Percentiles rank a stretch among this genome's conserved stretches.
Evolutionary conservation across 2,888 invertebrate genomes (phyloP).

Genomic region (Lochmaea capreae): DNA sequence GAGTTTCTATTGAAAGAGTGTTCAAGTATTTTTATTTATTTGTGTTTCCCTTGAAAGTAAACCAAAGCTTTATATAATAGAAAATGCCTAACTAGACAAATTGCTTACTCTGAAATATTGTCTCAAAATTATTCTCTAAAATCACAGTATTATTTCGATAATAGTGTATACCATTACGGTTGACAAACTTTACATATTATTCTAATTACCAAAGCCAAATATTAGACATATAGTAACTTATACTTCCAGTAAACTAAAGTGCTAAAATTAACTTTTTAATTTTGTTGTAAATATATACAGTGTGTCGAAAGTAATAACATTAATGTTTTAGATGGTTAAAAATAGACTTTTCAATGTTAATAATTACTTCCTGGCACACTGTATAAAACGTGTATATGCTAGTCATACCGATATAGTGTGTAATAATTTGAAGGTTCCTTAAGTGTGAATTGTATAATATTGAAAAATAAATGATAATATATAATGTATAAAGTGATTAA

Average conservation of each 20-base stretch:
- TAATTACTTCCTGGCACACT: background rate
- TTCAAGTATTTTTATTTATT: too few species aligned
- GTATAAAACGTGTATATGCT: slow-evolving; percentile 12
- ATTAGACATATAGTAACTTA: slow-evolving; percentile 2
- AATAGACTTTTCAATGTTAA: background rate
- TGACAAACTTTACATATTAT: background rate
- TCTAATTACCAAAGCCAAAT: background rate
- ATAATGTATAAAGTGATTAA: slow-evolving; percentile 37
- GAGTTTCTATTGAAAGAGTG: too few species aligned
- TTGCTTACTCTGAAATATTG: too few species aligned
- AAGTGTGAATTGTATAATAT: slow-evolving; percentile 40
- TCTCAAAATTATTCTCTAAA: too few species aligned
- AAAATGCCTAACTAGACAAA: too few species aligned
- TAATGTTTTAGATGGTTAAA: too few species aligned
- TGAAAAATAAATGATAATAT: slow-evolving; percentile 21
- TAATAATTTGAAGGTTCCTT: slow-evolving; percentile 30
- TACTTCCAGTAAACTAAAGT: slow-evolving; percentile 17
- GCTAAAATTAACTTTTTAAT: background rate
- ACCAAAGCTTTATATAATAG: too few species aligned
- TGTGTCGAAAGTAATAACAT: slow-evolving; percentile 1
- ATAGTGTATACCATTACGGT: too few species aligned
- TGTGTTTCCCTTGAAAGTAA: too few species aligned
- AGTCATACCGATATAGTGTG: slow-evolving; percentile 1
- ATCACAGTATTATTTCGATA: background rate
- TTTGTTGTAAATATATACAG: slow-evolving; percentile 13